phyloP scores from a whole-genome alignment of 2,888 invertebrate genomes.

The Drosophila mimica region DNA sequence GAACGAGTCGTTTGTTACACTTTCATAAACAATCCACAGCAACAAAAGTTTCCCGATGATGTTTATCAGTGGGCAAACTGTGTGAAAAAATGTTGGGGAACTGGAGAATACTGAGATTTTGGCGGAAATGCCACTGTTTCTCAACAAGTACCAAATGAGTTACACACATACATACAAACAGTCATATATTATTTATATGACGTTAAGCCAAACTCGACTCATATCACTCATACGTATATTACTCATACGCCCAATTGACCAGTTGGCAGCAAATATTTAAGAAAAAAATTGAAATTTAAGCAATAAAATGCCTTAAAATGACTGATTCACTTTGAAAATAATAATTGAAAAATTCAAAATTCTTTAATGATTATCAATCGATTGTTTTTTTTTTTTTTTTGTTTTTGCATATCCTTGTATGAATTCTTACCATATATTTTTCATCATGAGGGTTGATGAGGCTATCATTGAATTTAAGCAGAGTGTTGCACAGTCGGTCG shows the following conservation, averaged over 20 bases:
- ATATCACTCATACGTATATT: slow-evolving; percentile 53
- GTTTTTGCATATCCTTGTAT: neutral
- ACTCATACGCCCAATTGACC: slow-evolving; percentile 43
- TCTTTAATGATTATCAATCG: neutral
- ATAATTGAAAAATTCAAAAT: neutral
- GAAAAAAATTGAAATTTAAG: neutral
- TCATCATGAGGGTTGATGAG: neutral
- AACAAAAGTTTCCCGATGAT: neutral
- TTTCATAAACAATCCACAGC: slow-evolving; percentile 15
- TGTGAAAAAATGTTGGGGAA: slow-evolving; percentile 10
- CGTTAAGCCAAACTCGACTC: slow-evolving; percentile 8
- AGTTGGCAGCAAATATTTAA: neutral
- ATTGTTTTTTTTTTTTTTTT: neutral
- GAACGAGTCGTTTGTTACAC: neutral
- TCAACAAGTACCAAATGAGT: slow-evolving; percentile 39
- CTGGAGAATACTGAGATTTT: neutral
- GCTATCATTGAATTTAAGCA: neutral
- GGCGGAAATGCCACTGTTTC: slow-evolving; percentile 9
- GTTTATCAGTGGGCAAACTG: slow-evolving; percentile 13
- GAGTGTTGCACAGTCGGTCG: slow-evolving; percentile 8
- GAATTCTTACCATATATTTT: neutral
- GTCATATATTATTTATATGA: slow-evolving; percentile 2
- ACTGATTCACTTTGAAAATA: no score
- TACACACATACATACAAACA: neutral
- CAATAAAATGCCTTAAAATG: no score